phyloP scores from a whole-genome alignment of 2,797 vertebrate species.

The Sebastes minor region DNA sequence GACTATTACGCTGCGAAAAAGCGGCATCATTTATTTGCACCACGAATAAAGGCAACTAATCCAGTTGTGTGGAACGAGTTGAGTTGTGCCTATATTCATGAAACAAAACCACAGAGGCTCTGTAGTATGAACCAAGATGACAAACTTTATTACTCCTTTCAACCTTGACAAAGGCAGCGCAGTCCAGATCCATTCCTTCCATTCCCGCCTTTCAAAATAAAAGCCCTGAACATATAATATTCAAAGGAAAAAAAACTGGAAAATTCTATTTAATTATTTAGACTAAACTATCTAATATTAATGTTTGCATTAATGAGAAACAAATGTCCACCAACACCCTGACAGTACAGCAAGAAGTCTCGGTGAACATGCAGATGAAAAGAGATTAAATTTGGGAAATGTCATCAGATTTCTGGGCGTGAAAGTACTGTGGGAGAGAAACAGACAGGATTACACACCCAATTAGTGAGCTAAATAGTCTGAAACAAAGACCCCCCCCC shows the following conservation, averaged over 20 bases:
- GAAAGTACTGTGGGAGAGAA: conserved; percentile 15
- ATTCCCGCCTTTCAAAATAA: too few species aligned
- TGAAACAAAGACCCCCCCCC: conserved; percentile 45
- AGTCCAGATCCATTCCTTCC: too few species aligned
- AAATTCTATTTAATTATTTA: too few species aligned
- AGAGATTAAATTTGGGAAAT: background rate
- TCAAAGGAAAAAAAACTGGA: background rate
- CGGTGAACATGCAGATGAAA: background rate
- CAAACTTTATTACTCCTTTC: too few species aligned
- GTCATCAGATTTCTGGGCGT: conserved; percentile 15
- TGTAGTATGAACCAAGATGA: too few species aligned
- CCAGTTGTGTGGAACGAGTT: fast-evolving
- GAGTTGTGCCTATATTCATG: too few species aligned
- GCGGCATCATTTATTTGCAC: too few species aligned
- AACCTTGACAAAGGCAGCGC: too few species aligned
- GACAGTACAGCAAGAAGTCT: background rate
- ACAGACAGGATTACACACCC: conserved; percentile 63
- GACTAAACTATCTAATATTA: background rate
- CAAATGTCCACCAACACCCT: background rate
- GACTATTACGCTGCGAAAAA: too few species aligned
- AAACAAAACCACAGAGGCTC: too few species aligned
- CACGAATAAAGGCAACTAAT: too few species aligned
- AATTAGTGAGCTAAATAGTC: conserved; percentile 54
- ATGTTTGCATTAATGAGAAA: background rate
- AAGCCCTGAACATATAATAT: too few species aligned